These are phyloP conservation scores for Agelas oroides DNA, from an alignment of 37 sponge, comb jelly and placozoan species.

Conservation along the genomic window DNA sequence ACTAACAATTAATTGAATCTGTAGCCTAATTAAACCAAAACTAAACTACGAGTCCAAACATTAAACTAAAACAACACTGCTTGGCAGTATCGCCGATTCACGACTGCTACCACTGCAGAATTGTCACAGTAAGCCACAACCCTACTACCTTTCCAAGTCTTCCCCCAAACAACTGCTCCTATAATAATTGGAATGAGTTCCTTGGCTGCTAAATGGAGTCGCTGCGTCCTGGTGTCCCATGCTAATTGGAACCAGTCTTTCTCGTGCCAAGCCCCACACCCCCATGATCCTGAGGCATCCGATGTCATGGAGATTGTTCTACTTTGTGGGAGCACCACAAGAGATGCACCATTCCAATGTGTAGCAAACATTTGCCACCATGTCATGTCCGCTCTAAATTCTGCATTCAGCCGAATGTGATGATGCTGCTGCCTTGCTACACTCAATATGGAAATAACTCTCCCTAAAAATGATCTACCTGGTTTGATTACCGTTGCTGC, in stretches of 20 bases:
- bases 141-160: background rate
- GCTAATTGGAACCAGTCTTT: conserved; percentile 43
- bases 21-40: too few species aligned
- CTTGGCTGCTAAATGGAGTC: conserved; percentile 40
- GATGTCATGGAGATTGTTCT: background rate
- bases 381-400: conserved; percentile 50
- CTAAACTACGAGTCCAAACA: too few species aligned
- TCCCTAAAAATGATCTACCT: conserved; percentile 40
- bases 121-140: conserved; percentile 30
- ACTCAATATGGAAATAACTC: background rate
- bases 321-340: background rate
- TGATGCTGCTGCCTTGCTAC: conserved; percentile 28
- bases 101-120: conserved; percentile 31
- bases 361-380: conserved; percentile 60
- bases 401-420: conserved; percentile 46
- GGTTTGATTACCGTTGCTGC: conserved; percentile 42
- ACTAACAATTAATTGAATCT: too few species aligned
- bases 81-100: conserved; percentile 2
- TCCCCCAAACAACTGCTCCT: conserved; percentile 38
- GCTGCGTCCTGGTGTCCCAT: conserved; percentile 5
- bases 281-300: conserved; percentile 70
- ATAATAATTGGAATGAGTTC: conserved; percentile 54
- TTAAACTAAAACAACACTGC: too few species aligned
- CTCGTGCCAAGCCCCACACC: conserved; percentile 51
- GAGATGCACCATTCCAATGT: conserved; percentile 55